phyloP scores from a whole-genome alignment of 2,113 vertebrate species.

The Campylorhamphus procurvoides region DNA sequence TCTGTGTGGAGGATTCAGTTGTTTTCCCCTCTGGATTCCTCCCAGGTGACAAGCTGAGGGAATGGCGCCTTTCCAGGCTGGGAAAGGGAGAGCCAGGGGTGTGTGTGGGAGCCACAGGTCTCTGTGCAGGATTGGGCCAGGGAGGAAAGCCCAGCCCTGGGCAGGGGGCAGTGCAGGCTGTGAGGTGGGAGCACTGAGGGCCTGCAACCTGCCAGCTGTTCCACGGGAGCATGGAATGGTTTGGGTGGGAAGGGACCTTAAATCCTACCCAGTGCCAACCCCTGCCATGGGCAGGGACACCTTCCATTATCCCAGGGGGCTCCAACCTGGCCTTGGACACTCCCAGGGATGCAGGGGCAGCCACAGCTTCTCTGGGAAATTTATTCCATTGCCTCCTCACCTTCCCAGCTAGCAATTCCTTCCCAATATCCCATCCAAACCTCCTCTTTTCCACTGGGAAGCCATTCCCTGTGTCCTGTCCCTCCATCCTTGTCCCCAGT shows the following conservation, averaged over 20 bases:
- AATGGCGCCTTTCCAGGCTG: neutral
- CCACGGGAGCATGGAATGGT: neutral
- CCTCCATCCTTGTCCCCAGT: neutral
- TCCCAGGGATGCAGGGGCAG: neutral
- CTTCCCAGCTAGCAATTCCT: neutral
- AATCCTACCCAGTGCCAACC: no score
- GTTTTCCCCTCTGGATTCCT: neutral
- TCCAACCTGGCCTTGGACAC: neutral
- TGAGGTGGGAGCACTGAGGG: neutral
- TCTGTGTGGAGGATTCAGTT: neutral
- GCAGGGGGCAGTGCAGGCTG: neutral
- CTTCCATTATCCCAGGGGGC: neutral
- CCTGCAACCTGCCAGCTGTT: neutral
- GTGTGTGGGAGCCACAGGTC: neutral
- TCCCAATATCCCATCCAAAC: neutral
- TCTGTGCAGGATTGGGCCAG: neutral
- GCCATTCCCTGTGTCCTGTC: neutral
- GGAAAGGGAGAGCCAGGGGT: neutral
- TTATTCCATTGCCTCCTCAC: no score
- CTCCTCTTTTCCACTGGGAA: neutral
- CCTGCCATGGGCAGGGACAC: no score
- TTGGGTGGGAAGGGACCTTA: neutral
- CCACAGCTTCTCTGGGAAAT: neutral
- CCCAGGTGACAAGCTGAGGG: neutral
- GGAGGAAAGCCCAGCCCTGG: neutral